phyloP scores from a whole-genome alignment of 2,113 vertebrate species.

The Cynopterus brachyotis region DNA sequence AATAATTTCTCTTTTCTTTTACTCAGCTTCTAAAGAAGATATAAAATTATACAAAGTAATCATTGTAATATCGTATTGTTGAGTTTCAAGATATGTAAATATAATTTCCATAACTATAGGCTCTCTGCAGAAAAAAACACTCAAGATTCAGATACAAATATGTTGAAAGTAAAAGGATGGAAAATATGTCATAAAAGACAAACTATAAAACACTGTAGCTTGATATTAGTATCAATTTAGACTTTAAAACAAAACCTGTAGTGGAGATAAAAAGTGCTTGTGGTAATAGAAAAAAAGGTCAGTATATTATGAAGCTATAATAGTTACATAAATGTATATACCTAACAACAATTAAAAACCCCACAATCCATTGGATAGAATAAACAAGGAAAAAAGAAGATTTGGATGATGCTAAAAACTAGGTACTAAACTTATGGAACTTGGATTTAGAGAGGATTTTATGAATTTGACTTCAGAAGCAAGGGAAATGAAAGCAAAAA shows the following conservation, averaged over 20 bases:
- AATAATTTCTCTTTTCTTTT: background rate
- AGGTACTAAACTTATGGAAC: too few species aligned
- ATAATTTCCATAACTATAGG: background rate
- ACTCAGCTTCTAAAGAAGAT: background rate
- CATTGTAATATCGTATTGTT: background rate
- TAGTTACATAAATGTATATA: background rate
- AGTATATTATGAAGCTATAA: background rate
- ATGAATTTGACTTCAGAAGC: too few species aligned
- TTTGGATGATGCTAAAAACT: background rate
- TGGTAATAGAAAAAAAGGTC: background rate
- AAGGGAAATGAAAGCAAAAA: too few species aligned
- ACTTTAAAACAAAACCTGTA: background rate
- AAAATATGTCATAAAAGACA: background rate
- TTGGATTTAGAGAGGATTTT: too few species aligned
- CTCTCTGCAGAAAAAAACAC: background rate
- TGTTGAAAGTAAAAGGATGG: background rate
- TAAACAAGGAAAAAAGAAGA: background rate
- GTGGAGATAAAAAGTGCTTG: background rate
- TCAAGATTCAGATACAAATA: background rate
- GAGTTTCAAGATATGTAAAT: background rate
- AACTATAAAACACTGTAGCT: background rate
- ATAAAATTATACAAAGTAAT: background rate
- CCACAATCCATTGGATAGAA: too few species aligned
- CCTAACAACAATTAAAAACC: background rate
- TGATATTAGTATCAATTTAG: background rate